A percentile compares a stretch with the other conserved stretches of the same genome.
phyloP scores from a whole-genome alignment of 2,113 vertebrate genomes.

The Archocentrus centrarchus region DNA sequence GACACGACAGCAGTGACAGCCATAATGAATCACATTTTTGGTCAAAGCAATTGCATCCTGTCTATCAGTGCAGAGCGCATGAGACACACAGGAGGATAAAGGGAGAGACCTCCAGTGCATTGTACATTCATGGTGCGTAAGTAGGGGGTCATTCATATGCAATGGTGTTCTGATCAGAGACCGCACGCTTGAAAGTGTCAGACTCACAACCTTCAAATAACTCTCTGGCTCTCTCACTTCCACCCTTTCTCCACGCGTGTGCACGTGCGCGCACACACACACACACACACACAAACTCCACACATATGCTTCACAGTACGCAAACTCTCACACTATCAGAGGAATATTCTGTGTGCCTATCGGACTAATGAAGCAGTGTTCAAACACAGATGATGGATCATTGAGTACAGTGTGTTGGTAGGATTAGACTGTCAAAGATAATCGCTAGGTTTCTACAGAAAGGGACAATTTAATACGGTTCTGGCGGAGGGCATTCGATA shows the following conservation, averaged over 20 bases:
- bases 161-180: constrained; percentile 61
- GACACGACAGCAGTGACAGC: constrained; percentile 61
- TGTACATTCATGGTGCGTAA: constrained; percentile 59
- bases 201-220: constrained; percentile 62
- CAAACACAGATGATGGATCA: constrained; percentile 67
- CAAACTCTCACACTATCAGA: background rate
- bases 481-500: constrained; percentile 41
- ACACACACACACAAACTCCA: background rate
- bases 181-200: constrained; percentile 47
- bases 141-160: constrained; percentile 67
- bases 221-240: constrained; percentile 40
- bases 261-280: background rate
- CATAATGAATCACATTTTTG: constrained; percentile 63
- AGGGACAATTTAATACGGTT: constrained; percentile 56
- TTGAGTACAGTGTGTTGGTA: constrained; percentile 46
- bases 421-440: constrained; percentile 65
- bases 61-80: constrained; percentile 36
- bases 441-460: constrained; percentile 49
- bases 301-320: background rate
- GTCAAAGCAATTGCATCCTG: constrained; percentile 51
- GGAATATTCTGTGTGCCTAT: constrained; percentile 30
- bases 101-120: constrained; percentile 37
- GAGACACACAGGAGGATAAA: background rate
- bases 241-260: background rate
- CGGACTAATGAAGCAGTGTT: constrained; percentile 60